Evolutionary conservation across 2,888 invertebrate genomes (phyloP).

Genomic region (Caenorhabditis sp.): DNA sequence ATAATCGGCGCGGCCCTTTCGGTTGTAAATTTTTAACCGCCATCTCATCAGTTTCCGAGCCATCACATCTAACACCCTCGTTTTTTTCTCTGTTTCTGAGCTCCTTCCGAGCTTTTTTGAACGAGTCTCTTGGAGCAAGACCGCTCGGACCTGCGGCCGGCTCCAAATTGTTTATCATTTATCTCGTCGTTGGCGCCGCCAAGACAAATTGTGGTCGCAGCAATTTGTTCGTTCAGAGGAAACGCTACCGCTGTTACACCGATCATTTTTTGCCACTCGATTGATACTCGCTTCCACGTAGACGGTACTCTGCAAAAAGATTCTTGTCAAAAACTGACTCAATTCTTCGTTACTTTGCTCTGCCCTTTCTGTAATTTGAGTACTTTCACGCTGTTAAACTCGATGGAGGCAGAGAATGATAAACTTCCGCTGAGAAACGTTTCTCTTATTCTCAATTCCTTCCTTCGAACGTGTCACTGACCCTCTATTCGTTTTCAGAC

Average conservation of each 20-base stretch:
- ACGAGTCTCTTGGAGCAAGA: neutral
- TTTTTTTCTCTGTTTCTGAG: constrained; percentile 29
- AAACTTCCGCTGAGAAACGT: neutral
- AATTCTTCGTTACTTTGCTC: constrained; percentile 11
- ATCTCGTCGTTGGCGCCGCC: constrained; percentile 40
- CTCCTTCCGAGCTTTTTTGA: neutral
- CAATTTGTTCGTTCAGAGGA: constrained; percentile 48
- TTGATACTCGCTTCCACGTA: constrained; percentile 34
- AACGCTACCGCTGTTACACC: constrained; percentile 33
- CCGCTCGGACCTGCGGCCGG: neutral
- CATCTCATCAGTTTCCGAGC: constrained; percentile 47
- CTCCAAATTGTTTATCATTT: constrained; percentile 45
- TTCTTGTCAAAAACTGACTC: constrained; percentile 2
- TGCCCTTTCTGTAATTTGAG: constrained; percentile 13
- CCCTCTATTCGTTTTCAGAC: constrained; percentile 13
- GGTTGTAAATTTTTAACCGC: constrained; percentile 57
- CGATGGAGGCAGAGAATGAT: constrained; percentile 3
- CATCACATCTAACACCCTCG: constrained; percentile 46
- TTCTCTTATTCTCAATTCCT: neutral
- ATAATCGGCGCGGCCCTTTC: constrained; percentile 45
- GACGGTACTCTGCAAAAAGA: constrained; percentile 1
- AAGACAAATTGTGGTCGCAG: constrained; percentile 51
- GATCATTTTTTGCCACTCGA: constrained; percentile 27
- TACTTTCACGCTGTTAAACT: constrained; percentile 1
- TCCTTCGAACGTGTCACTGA: neutral